Base-by-base conservation (phyloP, 1,140 invertebrate genomes). In the Carposina sasakii region DNA sequence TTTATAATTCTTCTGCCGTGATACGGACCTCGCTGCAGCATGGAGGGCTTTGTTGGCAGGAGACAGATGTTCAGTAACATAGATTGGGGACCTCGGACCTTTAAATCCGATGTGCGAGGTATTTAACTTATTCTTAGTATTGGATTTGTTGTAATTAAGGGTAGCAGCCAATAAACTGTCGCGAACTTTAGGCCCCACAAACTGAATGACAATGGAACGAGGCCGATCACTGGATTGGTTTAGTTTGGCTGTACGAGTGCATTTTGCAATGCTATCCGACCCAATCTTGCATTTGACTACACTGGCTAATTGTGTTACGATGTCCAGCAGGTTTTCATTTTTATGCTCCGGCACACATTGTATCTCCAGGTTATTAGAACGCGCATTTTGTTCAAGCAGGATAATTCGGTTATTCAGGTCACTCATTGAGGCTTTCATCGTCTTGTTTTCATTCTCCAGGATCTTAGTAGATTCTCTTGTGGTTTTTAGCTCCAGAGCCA, bases 31-130 rank as follows among this genome's bases (percentile, higher is more conserved):
- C 2, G 60, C 58, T 17, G 45, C 34, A 1, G 60, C 67, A 12
- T 64, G 57, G 2, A 64, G 12, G 0, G 30, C 23, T 43, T 63
- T 63, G 19, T 48, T 50, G 0, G 15, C 16, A 2, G 60, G 55
- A 13, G 66, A 55, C 9, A 62, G 12, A 26, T 66, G 60, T 42
- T 69, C 60, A 0, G 54, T 54, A 2, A 67, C 50, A 36, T 43
- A 67, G 2, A 67, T 46, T 3, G 44, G 31, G 2, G 20, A 4
- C 17, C 54, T 55, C 1, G 23, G 26, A 2, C 42, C 48, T 3
- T 49, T 53, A 19, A 52, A 55, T 1, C 61, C 59, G 1, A 67
- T n/a, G 21, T 62, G 54, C 0, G 17, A 16, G 4, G 57, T 44
- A 17, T 57, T 47, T 4, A 69, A 15, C 51, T 59, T 63, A 10